phyloP scores from a whole-genome alignment of 2,888 invertebrate genomes.

The Leptinotarsa juncta region DNA sequence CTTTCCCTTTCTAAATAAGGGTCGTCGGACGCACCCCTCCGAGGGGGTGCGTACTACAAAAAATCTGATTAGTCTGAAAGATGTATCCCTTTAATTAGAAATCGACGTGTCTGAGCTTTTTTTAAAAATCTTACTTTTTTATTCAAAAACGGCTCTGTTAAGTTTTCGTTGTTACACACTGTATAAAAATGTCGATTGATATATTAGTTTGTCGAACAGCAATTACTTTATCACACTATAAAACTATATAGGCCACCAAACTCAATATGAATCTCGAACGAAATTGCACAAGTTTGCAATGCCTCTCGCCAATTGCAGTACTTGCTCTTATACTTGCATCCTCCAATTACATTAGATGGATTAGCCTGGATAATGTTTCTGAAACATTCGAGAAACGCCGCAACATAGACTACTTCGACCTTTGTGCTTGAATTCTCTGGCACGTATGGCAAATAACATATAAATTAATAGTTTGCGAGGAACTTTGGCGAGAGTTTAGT shows the following conservation, averaged over 20 bases:
- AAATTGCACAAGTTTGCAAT: slow-evolving; percentile 23
- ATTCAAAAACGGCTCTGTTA: too few species aligned
- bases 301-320: slow-evolving; percentile 15
- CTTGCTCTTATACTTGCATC: slow-evolving; percentile 19
- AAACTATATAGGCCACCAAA: slow-evolving; percentile 22
- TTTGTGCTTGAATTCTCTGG: slow-evolving; percentile 15
- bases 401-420: slow-evolving; percentile 23
- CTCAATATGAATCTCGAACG: slow-evolving; percentile 14
- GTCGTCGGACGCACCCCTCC: too few species aligned
- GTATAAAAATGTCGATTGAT: neutral
- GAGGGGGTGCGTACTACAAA: too few species aligned
- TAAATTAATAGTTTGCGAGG: slow-evolving; percentile 13
- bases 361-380: slow-evolving; percentile 24
- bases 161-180: too few species aligned
- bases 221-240: slow-evolving; percentile 15
- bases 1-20: too few species aligned
- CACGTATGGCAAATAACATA: slow-evolving; percentile 20
- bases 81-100: too few species aligned
- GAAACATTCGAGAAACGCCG: slow-evolving; percentile 30
- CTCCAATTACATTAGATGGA: slow-evolving; percentile 25
- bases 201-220: slow-evolving; percentile 1
- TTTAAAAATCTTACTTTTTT: too few species aligned
- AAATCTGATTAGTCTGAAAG: too few species aligned
- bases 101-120: too few species aligned
- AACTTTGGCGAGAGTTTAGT: neutral